A percentile compares a stretch with the other conserved stretches of the same genome.
These are phyloP conservation scores for Drosophila nigrodunni DNA, from an alignment of 1,140 invertebrate genomes.

Conservation along the genomic window DNA sequence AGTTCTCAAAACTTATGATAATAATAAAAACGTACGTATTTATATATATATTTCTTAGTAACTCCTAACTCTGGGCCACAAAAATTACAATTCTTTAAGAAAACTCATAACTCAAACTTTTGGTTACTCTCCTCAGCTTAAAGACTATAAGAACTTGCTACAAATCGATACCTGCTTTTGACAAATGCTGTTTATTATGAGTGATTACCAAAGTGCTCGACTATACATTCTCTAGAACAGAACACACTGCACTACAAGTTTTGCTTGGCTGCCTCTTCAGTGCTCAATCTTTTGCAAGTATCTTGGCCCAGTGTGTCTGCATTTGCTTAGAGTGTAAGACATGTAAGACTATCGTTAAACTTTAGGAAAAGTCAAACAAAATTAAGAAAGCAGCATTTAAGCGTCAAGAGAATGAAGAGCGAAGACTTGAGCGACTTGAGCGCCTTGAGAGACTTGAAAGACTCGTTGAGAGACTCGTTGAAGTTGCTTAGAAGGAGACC, in stretches of 20 bases:
- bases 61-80: too few relatives aligned
- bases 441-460: not conserved
- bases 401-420: constrained; percentile 1
- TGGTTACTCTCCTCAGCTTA: not conserved
- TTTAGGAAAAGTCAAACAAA: constrained; percentile 78
- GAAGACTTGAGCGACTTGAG: not conserved
- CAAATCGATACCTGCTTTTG: constrained; percentile 28
- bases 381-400: constrained; percentile 63
- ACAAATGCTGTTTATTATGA: constrained; percentile 68
- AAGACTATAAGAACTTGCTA: not conserved
- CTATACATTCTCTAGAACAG: constrained; percentile 35
- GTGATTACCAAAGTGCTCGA: constrained; percentile 72
- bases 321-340: constrained; percentile 53
- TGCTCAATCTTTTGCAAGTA: not conserved
- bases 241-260: constrained; percentile 5
- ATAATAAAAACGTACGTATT: too few relatives aligned
- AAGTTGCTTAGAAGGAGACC: constrained; percentile 53
- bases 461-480: constrained; percentile 29
- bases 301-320: constrained; percentile 21
- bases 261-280: not conserved
- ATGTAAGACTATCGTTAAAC: constrained; percentile 74
- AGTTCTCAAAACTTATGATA: too few relatives aligned
- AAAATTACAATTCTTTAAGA: too few relatives aligned
- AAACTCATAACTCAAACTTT: not conserved
- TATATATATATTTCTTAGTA: too few relatives aligned